phyloP scores from a whole-genome alignment of 2,888 invertebrate species.

The Cerceris rybyensis region DNA sequence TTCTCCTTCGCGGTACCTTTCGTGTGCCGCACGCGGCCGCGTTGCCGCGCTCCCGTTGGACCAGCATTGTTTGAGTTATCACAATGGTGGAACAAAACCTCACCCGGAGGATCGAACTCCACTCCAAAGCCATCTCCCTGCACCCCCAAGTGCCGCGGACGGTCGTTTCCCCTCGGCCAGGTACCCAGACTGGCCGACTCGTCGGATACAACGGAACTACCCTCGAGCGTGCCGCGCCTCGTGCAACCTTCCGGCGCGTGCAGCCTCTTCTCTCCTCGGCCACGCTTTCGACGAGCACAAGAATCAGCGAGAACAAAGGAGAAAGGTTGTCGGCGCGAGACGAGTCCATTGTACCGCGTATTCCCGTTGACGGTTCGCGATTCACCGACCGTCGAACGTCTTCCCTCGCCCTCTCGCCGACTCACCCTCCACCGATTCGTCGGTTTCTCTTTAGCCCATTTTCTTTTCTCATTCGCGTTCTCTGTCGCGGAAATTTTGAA shows the following conservation, averaged over 20 bases:
- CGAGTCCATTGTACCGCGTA: conserved; percentile 54
- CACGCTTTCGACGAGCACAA: conserved; percentile 48
- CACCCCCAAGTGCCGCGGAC: conserved; percentile 7
- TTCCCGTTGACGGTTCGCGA: conserved; percentile 42
- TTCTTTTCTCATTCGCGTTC: too few relatives aligned
- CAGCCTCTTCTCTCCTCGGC: conserved; percentile 5
- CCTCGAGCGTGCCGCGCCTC: conserved; percentile 27
- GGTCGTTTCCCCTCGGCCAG: conserved; percentile 46
- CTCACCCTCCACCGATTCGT: not conserved
- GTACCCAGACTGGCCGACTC: conserved; percentile 11
- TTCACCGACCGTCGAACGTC: conserved; percentile 13
- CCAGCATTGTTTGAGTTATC: conserved; percentile 76
- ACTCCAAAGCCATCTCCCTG: conserved; percentile 56
- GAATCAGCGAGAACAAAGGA: conserved; percentile 56
- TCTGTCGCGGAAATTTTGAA: too few relatives aligned
- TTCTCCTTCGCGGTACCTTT: conserved; percentile 54
- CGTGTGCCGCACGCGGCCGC: conserved; percentile 46
- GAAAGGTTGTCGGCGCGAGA: conserved; percentile 62
- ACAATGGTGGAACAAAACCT: conserved; percentile 77
- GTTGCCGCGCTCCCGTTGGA: conserved; percentile 38
- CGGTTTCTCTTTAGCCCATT: too few relatives aligned
- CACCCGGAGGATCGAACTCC: conserved; percentile 72
- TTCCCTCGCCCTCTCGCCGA: not conserved
- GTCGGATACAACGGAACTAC: conserved; percentile 54
- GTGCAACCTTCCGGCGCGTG: conserved; percentile 6